phyloP scores from a whole-genome alignment of 2,113 vertebrate genomes.

The Xerus inauris region DNA sequence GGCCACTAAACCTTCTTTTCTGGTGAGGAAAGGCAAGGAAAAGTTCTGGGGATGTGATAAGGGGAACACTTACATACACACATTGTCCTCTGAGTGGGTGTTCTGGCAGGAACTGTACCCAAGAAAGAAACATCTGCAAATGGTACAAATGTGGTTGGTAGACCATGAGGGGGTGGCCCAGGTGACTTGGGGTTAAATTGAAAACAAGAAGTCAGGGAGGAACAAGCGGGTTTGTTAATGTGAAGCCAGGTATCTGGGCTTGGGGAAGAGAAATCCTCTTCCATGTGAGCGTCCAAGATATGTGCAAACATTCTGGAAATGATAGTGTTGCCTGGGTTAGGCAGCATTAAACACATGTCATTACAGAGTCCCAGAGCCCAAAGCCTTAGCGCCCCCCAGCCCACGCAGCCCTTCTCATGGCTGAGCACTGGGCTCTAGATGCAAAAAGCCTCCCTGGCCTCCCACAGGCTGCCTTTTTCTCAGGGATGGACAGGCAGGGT shows the following conservation, averaged over 20 bases:
- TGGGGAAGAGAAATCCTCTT: background rate
- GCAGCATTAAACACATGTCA: background rate
- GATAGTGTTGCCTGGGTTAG: background rate
- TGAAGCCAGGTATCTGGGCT: background rate
- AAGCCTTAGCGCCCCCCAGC: background rate
- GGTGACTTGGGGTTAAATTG: background rate
- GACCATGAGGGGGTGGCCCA: background rate
- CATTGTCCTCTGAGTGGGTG: background rate
- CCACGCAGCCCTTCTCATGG: accelerated
- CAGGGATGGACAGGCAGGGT: too few species aligned
- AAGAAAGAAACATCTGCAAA: background rate
- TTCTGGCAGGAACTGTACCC: background rate
- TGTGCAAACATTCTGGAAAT: background rate
- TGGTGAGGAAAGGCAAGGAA: background rate
- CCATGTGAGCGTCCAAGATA: background rate
- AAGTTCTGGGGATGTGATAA: background rate
- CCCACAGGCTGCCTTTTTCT: background rate
- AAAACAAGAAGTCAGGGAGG: background rate
- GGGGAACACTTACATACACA: background rate
- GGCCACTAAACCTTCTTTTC: background rate
- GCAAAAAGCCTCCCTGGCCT: background rate
- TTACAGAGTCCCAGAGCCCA: background rate
- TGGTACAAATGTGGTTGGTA: background rate
- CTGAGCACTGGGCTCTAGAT: background rate
- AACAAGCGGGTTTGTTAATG: background rate